Conservation (phyloP, 2,888 invertebrate species). For the Pherbina coryleti region DNA sequence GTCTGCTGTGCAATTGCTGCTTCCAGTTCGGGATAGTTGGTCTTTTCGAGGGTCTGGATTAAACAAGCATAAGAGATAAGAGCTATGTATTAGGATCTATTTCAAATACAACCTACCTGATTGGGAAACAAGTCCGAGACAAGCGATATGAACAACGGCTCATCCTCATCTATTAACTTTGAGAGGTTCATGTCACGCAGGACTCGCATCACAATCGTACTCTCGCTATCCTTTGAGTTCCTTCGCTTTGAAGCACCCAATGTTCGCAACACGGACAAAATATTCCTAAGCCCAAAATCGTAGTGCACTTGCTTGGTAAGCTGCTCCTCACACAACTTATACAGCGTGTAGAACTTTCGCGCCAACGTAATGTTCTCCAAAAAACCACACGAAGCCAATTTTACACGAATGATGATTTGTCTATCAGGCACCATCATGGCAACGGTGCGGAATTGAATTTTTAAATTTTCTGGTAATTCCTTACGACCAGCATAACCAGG, state of each 20-base stretch:
- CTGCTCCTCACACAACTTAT: constrained; percentile 97
- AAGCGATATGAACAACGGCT: constrained; percentile 95
- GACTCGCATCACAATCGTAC: constrained; percentile 96
- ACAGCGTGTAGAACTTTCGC: constrained; percentile 95
- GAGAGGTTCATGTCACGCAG: constrained; percentile 98
- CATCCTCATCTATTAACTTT: constrained; percentile 96
- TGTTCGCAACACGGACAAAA: constrained; percentile 92
- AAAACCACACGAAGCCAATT: constrained; percentile 95
- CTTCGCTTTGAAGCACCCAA: constrained; percentile 92
- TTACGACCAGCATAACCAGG: constrained; percentile 97
- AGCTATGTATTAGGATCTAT: too few relatives aligned
- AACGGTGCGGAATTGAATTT: constrained; percentile 97
- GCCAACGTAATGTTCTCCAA: constrained; percentile 94
- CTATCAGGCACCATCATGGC: constrained; percentile 99
- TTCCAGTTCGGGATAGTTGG: constrained; percentile 89
- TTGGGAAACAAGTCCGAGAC: constrained; percentile 97
- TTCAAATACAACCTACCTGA: constrained; percentile 70
- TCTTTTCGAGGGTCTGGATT: constrained; percentile 84
- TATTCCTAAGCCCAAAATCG: constrained; percentile 96
- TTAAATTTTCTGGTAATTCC: constrained; percentile 95
- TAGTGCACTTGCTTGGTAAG: constrained; percentile 98
- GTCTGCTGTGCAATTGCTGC: constrained; percentile 88
- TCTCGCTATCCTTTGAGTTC: constrained; percentile 92
- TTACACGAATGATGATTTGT: constrained; percentile 96
- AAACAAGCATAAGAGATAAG: not conserved